Base-by-base conservation (phyloP, 2,797 vertebrate species). In the Sebastes nivosus region DNA sequence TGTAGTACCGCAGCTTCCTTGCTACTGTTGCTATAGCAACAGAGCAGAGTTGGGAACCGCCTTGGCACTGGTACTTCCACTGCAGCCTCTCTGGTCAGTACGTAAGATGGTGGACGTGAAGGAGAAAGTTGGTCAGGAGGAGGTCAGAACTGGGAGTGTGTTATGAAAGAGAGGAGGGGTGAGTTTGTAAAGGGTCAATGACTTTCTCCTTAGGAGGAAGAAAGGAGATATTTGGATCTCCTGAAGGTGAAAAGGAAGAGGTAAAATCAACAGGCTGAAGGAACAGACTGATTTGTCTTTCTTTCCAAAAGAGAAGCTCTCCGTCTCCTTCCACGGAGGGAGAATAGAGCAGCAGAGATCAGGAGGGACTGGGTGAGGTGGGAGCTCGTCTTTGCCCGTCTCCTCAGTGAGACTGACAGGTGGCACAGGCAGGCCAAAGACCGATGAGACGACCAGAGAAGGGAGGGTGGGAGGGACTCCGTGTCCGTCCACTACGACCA, bases 401-500 rank as follows among this genome's bases (percentile, higher is more conserved):
- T 86, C 85, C 84, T 89, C 78, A n/a, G 79, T 63, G 89, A 89
- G 82, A 90, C 89, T 10, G 77, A 75, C 78, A 81, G 81, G 85
- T 71, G 80, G 84, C 89, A 75, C 83, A 66, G 74, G 84, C 76
- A 76, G 89, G 89, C 91, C 88, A n/a, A 80, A 78, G 89, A 91
- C 91, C 90, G 87, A 90, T 92, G 88, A 92, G 87, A 92, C 89
- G 50, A 88, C 93, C 89, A 87, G 84, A 90, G 88, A 87, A 89
- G 83, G 75, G 80, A 80, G 80, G 87, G 79, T 93, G 94, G 95
- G 91, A 96, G 93, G 95, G 95, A 93, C 87, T 80, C 77, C 0
- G 55, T 94, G 93, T 95, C 95, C 94, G 79, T 93, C 94, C 93
- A 93, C 89, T 87, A 84, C 93, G 92, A 95, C 94, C 93, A 77